Base-by-base conservation (phyloP, 2,797 vertebrate genomes). In the Xenentodon cancila region DNA sequence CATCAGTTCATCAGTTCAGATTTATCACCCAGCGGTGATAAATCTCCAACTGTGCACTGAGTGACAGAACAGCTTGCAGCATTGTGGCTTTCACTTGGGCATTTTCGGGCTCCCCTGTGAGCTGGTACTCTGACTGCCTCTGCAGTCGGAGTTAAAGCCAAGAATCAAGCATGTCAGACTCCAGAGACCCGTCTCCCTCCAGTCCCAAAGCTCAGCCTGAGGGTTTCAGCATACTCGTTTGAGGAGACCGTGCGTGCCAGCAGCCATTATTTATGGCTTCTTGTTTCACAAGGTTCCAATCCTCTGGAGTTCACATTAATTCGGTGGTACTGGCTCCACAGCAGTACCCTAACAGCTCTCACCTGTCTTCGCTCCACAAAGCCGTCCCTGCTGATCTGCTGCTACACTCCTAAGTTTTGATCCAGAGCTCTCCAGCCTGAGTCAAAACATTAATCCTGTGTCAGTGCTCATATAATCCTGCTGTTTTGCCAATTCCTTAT, bases 151-250 rank as follows among this genome's bases (percentile, higher is more conserved):
- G 20, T 25, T 20, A 30, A 53, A 30, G n/a, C 45, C 50, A 2
- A 12, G 46, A 54, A 9, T 16, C 53, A n/a, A 1, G 15, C 12
- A 17, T 49, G 32, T 43, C 2, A 15, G 58, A n/a, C 32, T 42
- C 53, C 52, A 32, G 49, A 54, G 58, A 43, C 53, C 40, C 1
- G 9, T 11, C 47, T 49, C 45, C 43, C 48, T 21, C 13, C 9
- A 13, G 18, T 40, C 47, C 34, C 46, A 52, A 5, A 67, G 59
- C 63, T 63, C 45, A 59, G 50, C 25, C 63, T 46, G 37, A 19
- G 40, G 65, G 21, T 46, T 45, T 32, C 46, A 34, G 18, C 1
- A 8, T 6, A 47, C 50, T 40, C 20, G 21, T 7, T 21, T 17
- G 51, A 51, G 11, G 17, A 67, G 44, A 47, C 1, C 27, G 32